Percentiles rank a stretch among this genome's conserved stretches.
Evolutionary conservation across 1,140 invertebrate species (phyloP).

Genomic region (Drosophila carrolli): DNA sequence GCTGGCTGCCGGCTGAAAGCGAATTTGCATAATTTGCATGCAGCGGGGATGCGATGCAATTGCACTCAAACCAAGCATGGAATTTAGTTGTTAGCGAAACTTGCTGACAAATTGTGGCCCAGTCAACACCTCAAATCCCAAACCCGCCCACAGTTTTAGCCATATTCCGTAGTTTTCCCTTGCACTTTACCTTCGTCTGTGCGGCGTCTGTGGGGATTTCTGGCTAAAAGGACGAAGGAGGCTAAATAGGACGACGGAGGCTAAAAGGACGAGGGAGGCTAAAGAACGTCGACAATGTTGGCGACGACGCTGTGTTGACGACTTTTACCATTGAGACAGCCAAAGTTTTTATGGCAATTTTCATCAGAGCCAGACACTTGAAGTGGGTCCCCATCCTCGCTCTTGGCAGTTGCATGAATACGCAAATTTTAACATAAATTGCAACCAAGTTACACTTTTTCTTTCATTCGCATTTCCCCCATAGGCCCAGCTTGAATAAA

Average conservation of each 20-base stretch:
- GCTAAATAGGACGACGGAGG: slow-evolving; percentile 53
- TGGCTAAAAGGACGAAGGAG: slow-evolving; percentile 49
- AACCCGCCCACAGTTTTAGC: slow-evolving; percentile 5
- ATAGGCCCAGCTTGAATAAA: slow-evolving; percentile 53
- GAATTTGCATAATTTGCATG: slow-evolving; percentile 77
- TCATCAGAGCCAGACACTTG: slow-evolving; percentile 57
- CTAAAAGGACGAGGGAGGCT: slow-evolving; percentile 33
- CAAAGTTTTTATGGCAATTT: slow-evolving; percentile 80
- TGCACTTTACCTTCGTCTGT: slow-evolving; percentile 51
- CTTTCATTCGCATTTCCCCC: slow-evolving; percentile 21
- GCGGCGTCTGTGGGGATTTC: slow-evolving; percentile 39
- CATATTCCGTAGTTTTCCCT: slow-evolving; percentile 8
- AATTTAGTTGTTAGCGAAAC: slow-evolving; percentile 68
- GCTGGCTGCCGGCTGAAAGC: slow-evolving; percentile 15
- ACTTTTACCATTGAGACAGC: slow-evolving; percentile 77
- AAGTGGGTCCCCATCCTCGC: slow-evolving; percentile 28
- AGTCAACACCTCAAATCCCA: slow-evolving; percentile 55
- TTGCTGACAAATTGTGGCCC: slow-evolving; percentile 71
- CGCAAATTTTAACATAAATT: slow-evolving; percentile 64
- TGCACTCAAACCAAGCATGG: slow-evolving; percentile 50
- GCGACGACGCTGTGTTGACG: slow-evolving; percentile 61
- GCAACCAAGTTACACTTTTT: slow-evolving; percentile 61
- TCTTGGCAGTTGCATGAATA: slow-evolving; percentile 46
- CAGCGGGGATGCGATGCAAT: slow-evolving; percentile 32
- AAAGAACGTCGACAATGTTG: slow-evolving; percentile 34